These are phyloP conservation scores for Sylvilagus floridanus DNA, from an alignment of 2,797 vertebrate species.

Conservation along the genomic window DNA sequence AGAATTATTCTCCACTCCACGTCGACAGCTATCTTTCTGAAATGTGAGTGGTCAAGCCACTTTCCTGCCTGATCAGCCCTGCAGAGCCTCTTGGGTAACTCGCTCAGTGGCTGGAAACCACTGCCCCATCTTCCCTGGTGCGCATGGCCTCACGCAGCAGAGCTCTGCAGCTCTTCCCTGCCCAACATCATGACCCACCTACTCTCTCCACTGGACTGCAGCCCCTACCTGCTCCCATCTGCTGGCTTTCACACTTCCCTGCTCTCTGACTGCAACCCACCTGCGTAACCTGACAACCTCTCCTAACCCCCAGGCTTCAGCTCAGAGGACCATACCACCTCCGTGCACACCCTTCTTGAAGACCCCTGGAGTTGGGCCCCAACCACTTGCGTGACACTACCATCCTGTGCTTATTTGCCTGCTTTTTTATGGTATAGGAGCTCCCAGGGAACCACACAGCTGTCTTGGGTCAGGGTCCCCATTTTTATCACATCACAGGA, in stretches of 20 bases:
- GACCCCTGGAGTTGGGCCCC: not conserved
- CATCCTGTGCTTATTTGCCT: fast-evolving
- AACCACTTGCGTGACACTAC: fast-evolving
- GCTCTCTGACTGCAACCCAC: not conserved
- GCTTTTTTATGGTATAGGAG: not conserved
- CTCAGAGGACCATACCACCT: not conserved
- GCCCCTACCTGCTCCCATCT: not conserved
- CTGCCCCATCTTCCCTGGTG: too few species aligned
- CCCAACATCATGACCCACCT: fast-evolving
- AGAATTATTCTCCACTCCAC: not conserved
- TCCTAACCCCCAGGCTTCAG: not conserved
- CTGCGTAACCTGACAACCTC: not conserved
- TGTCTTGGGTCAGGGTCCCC: not conserved
- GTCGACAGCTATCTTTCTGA: not conserved
- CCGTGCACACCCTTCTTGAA: not conserved
- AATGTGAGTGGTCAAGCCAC: not conserved
- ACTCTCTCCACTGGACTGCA: not conserved
- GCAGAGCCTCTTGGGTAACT: not conserved
- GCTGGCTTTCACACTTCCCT: not conserved
- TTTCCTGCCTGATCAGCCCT: not conserved
- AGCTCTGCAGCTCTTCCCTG: not conserved
- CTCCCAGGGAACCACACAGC: not conserved
- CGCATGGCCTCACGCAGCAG: not conserved
- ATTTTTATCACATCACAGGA: not conserved
- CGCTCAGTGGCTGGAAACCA: too few species aligned